Conservation (phyloP, 2,888 invertebrate genomes). For the Dexiosoma caninum region DNA sequence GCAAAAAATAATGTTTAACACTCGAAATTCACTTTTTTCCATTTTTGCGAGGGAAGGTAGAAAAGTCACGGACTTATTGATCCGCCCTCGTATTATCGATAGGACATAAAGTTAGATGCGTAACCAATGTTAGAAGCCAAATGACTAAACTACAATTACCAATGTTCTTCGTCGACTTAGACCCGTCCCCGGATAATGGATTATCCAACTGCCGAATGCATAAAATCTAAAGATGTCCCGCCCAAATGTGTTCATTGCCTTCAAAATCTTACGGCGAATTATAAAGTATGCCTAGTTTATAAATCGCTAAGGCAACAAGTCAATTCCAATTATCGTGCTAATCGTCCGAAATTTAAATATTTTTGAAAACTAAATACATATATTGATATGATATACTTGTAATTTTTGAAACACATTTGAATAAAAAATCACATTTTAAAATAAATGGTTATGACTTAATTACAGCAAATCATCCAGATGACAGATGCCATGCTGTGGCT, state of each 20-base stretch:
- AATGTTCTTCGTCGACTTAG: not conserved
- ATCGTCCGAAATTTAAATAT: constrained; percentile 10
- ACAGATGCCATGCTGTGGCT: constrained; percentile 48
- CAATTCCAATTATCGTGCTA: too few species aligned
- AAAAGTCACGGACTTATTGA: too few species aligned
- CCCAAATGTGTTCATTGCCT: not conserved
- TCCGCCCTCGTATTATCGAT: too few species aligned
- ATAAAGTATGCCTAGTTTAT: too few species aligned
- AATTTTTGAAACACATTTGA: constrained; percentile 50
- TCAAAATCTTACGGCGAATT: not conserved
- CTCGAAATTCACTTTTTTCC: too few species aligned
- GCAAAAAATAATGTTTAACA: too few species aligned
- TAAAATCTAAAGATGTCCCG: too few species aligned
- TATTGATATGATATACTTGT: constrained; percentile 41
- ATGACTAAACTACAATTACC: not conserved
- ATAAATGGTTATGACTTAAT: constrained; percentile 50
- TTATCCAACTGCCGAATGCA: too few species aligned
- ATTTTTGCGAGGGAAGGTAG: too few species aligned
- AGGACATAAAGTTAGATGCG: constrained; percentile 5
- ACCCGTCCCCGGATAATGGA: too few species aligned
- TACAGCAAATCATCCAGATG: constrained; percentile 52
- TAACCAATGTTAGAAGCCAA: constrained; percentile 16
- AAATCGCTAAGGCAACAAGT: too few species aligned
- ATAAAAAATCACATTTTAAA: constrained; percentile 42
- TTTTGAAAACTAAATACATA: constrained; percentile 24